Evolutionary conservation across 64 coral and sea anemone genomes (phyloP).

Genomic region (Actinia tenebrosa): DNA sequence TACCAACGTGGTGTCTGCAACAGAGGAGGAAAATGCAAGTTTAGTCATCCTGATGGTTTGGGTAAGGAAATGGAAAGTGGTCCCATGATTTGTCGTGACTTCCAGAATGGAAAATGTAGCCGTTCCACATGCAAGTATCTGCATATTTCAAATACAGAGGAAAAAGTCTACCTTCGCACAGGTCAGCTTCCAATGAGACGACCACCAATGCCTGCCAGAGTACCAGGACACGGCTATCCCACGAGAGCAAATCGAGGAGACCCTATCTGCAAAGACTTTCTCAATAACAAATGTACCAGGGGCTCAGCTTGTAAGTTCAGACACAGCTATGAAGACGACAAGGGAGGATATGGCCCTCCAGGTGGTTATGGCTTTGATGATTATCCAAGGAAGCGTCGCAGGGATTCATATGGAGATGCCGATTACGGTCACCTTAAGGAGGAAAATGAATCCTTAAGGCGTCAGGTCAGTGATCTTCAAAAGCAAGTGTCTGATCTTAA

Average conservation of each 20-base stretch:
- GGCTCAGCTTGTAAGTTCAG: conserved; percentile 77
- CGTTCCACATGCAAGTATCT: conserved; percentile 91
- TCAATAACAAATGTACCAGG: conserved; percentile 89
- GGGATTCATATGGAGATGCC: conserved; percentile 68
- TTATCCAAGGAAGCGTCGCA: conserved; percentile 50
- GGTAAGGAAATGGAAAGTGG: conserved; percentile 74
- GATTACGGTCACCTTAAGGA: conserved; percentile 68
- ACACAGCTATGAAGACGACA: conserved; percentile 67
- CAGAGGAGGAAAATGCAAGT: conserved; percentile 90
- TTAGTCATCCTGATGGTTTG: conserved; percentile 82
- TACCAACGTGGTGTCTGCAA: conserved; percentile 94
- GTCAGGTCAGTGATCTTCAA: conserved; percentile 85
- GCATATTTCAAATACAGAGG: conserved; percentile 82
- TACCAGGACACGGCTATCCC: conserved; percentile 27
- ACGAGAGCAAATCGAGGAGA: conserved; percentile 59
- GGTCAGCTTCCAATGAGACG: conserved; percentile 68
- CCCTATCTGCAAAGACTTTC: conserved; percentile 90
- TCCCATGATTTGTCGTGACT: conserved; percentile 98
- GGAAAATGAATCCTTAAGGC: conserved; percentile 88
- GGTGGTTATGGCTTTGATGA: conserved; percentile 60
- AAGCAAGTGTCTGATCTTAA: conserved; percentile 86
- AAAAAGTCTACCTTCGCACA: conserved; percentile 82
- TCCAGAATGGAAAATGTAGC: conserved; percentile 92
- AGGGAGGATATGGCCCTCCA: conserved; percentile 29
- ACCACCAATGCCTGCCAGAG: conserved; percentile 15